Evolutionary conservation across 2,797 vertebrate genomes (phyloP).

Genomic region (Muscicapa striata): DNA sequence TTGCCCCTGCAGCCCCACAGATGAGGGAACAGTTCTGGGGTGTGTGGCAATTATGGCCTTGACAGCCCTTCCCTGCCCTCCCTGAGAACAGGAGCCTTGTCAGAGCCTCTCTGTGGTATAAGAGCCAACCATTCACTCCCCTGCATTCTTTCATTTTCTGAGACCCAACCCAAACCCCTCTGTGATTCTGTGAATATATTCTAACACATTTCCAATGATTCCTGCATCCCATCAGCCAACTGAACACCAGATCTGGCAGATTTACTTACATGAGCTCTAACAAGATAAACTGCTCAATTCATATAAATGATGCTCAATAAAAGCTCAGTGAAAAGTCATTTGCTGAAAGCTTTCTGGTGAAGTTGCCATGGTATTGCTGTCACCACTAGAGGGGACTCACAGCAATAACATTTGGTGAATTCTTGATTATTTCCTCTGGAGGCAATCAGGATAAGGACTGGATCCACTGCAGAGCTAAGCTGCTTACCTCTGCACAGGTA

Average conservation of each 20-base stretch:
- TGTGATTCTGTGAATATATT: background rate
- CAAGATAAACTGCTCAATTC: background rate
- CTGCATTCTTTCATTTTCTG: background rate
- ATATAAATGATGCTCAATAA: background rate
- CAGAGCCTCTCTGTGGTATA: background rate
- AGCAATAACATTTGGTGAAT: background rate
- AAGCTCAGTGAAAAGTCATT: background rate
- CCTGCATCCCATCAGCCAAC: background rate
- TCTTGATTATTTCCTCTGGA: background rate
- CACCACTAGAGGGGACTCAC: constrained; percentile 62
- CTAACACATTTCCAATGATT: background rate
- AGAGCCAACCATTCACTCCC: background rate
- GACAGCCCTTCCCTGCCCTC: background rate
- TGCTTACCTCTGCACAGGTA: constrained; percentile 16
- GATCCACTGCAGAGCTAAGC: background rate
- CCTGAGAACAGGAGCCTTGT: background rate
- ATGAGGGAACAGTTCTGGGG: background rate
- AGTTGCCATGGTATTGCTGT: background rate
- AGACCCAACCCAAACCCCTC: background rate
- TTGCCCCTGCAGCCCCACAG: background rate
- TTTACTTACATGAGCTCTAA: background rate
- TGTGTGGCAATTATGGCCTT: background rate
- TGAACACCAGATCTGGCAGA: background rate
- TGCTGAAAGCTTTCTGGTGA: background rate
- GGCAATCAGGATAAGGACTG: background rate